phyloP scores from a whole-genome alignment of 2,113 vertebrate species.

The Zootoca vivipara region DNA sequence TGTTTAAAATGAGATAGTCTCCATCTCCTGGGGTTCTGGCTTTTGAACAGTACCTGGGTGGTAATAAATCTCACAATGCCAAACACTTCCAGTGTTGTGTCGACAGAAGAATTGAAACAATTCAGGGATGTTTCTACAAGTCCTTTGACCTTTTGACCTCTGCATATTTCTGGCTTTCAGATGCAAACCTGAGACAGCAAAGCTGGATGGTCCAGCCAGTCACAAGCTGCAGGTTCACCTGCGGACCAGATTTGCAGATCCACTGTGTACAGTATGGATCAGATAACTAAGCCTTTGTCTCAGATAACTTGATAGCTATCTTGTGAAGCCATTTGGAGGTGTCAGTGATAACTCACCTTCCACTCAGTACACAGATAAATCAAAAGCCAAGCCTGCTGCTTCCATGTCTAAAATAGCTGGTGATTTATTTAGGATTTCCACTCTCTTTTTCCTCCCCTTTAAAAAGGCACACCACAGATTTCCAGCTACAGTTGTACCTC shows the following conservation, averaged over 20 bases:
- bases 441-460: not conserved
- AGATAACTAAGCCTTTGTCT: conserved; percentile 27
- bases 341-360: not conserved
- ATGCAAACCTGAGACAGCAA: conserved; percentile 31
- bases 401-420: not conserved
- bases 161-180: conserved; percentile 42
- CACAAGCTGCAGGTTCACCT: conserved; percentile 52
- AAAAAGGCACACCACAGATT: not conserved
- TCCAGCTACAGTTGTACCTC: not conserved
- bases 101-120: conserved; percentile 57
- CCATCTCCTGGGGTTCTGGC: not conserved
- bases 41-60: conserved; percentile 31
- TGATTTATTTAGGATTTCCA: not conserved
- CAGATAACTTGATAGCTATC: not conserved
- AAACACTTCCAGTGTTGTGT: conserved; percentile 24
- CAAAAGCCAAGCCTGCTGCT: not conserved
- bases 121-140: conserved; percentile 43
- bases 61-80: conserved; percentile 55
- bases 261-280: conserved; percentile 27
- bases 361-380: conserved; percentile 7
- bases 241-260: conserved; percentile 33
- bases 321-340: not conserved
- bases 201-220: not conserved
- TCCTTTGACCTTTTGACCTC: conserved; percentile 57
- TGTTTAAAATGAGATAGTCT: conserved; percentile 32